Conservation (phyloP, 2,113 vertebrate genomes). For the Pangasianodon gigas region DNA sequence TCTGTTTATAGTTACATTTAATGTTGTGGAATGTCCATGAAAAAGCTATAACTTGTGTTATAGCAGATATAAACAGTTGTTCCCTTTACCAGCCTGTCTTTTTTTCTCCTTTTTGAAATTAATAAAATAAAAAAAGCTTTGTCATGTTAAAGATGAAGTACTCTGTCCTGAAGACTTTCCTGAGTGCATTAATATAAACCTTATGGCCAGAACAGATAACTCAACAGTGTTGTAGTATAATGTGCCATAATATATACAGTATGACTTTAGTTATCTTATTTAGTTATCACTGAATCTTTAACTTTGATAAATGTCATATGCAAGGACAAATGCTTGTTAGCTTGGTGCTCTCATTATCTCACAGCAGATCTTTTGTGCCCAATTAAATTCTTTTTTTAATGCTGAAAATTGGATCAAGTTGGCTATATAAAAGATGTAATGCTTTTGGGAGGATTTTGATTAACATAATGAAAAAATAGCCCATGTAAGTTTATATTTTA, state of each 20-base stretch:
- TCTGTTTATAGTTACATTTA: not conserved
- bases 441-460: conserved; percentile 76
- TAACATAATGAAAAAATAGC: conserved; percentile 77
- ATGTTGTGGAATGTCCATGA: not conserved
- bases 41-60: not conserved
- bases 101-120: not conserved
- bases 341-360: conserved; percentile 19
- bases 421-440: conserved; percentile 72
- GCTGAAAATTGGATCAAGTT: conserved; percentile 68
- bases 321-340: conserved; percentile 32
- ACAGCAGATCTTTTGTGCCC: conserved; percentile 59
- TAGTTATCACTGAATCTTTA: conserved; percentile 25
- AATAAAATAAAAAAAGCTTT: not conserved
- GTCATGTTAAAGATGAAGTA: not conserved
- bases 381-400: conserved; percentile 67
- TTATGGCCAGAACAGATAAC: too few species aligned
- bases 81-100: not conserved
- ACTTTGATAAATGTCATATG: conserved; percentile 36
- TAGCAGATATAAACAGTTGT: not conserved
- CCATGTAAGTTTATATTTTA: conserved; percentile 75
- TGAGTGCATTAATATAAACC: not conserved
- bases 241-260: not conserved
- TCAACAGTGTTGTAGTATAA: not conserved
- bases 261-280: not conserved
- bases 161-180: not conserved